A percentile compares a stretch with the other conserved stretches of the same genome.
phyloP scores from a whole-genome alignment of 2,113 vertebrate species.

The Notarius lentiginosus region DNA sequence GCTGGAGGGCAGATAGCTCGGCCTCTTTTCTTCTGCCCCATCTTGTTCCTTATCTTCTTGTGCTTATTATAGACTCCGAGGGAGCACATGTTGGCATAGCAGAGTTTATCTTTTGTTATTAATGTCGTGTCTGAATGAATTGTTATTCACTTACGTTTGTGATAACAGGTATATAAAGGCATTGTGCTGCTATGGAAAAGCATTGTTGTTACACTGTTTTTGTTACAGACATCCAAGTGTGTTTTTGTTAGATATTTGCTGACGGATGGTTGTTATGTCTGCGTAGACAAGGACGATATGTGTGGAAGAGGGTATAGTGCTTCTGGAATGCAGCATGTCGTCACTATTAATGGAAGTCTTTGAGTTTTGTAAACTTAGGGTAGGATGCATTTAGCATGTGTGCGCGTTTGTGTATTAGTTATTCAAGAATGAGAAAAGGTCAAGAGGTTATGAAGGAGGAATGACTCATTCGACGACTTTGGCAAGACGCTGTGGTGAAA shows the following conservation, averaged over 20 bases:
- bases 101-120: conserved; percentile 36
- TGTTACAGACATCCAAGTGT: background rate
- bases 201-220: background rate
- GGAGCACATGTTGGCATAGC: background rate
- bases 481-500: background rate
- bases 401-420: conserved; percentile 2
- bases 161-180: background rate
- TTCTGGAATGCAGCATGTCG: conserved; percentile 33
- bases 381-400: background rate
- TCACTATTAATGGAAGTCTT: conserved; percentile 20
- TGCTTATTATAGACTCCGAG: conserved; percentile 38
- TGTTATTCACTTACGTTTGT: background rate
- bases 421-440: conserved; percentile 21
- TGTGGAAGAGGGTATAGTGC: background rate
- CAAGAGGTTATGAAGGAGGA: background rate
- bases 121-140: background rate
- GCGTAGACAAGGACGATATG: background rate
- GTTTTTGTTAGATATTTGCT: background rate
- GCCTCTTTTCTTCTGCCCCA: conserved; percentile 36
- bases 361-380: conserved; percentile 36
- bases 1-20: conserved; percentile 37
- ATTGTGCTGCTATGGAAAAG: background rate
- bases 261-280: background rate
- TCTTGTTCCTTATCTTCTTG: conserved; percentile 44
- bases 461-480: background rate